A percentile compares a stretch with the other conserved stretches of the same genome.
These are phyloP conservation scores for Pleuronectes platessa DNA, from an alignment of 2,113 vertebrate species.

Conservation along the genomic window DNA sequence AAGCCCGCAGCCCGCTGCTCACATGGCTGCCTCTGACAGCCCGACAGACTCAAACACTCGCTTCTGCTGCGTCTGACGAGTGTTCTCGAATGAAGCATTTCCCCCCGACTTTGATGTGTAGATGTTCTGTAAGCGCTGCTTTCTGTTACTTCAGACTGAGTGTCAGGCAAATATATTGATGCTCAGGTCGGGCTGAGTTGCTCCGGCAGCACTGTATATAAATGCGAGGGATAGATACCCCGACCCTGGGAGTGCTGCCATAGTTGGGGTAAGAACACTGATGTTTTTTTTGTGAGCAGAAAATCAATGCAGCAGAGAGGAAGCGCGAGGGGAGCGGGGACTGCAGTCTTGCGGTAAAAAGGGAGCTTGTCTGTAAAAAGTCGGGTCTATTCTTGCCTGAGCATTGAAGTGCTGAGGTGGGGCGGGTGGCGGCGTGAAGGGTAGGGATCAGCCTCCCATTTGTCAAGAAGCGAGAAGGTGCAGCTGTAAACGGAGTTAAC, in stretches of 20 bases:
- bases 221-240: constrained; percentile 59
- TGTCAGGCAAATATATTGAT: constrained; percentile 58
- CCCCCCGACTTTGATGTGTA: constrained; percentile 70
- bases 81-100: constrained; percentile 62
- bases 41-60: constrained; percentile 63
- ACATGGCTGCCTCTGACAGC: constrained; percentile 73
- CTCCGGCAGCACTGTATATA: constrained; percentile 48
- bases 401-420: constrained; percentile 77
- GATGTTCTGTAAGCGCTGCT: constrained; percentile 61
- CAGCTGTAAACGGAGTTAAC: constrained; percentile 70
- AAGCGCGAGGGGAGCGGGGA: constrained; percentile 41
- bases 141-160: constrained; percentile 59
- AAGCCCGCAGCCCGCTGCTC: constrained; percentile 66
- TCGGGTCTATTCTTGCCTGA: constrained; percentile 73
- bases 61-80: constrained; percentile 61
- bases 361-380: constrained; percentile 72
- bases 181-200: constrained; percentile 40
- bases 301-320: constrained; percentile 76
- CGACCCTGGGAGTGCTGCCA: constrained; percentile 53
- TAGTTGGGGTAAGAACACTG: constrained; percentile 59
- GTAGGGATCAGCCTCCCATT: constrained; percentile 67
- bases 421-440: constrained; percentile 61
- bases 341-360: constrained; percentile 74
- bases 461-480: constrained; percentile 64
- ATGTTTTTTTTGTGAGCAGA: constrained; percentile 65